These are phyloP conservation scores for Trogon melanurus DNA, from an alignment of 2,113 vertebrate species.

Conservation along the genomic window DNA sequence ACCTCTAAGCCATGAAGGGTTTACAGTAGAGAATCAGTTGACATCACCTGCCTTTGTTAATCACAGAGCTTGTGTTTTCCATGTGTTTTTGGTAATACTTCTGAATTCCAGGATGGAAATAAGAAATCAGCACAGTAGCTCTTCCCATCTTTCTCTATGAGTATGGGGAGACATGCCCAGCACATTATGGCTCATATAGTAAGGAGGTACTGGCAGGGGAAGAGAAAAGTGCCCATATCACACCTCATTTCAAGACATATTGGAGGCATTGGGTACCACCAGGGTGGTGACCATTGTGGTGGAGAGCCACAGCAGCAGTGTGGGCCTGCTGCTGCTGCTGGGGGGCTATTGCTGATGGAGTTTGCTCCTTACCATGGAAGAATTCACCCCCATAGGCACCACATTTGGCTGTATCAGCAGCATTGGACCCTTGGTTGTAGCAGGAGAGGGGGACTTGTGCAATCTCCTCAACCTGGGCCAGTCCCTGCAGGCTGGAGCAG, in stretches of 20 bases:
- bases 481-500: background rate
- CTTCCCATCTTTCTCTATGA: background rate
- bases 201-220: background rate
- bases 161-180: rapidly evolving
- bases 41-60: background rate
- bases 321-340: background rate
- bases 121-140: background rate
- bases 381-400: background rate
- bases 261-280: rapidly evolving
- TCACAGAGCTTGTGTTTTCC: background rate
- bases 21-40: background rate
- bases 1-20: background rate
- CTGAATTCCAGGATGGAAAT: background rate
- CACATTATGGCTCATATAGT: rapidly evolving
- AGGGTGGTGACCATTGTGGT: background rate
- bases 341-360: background rate
- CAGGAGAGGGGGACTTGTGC: background rate
- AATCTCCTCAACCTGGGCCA: background rate
- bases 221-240: rapidly evolving
- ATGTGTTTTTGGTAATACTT: rapidly evolving
- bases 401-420: background rate
- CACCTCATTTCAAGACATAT: background rate
- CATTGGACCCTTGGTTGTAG: background rate
- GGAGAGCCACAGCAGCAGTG: background rate
- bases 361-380: rapidly evolving